phyloP scores from a whole-genome alignment of 2,888 invertebrate species.

The Craniophora ligustri region DNA sequence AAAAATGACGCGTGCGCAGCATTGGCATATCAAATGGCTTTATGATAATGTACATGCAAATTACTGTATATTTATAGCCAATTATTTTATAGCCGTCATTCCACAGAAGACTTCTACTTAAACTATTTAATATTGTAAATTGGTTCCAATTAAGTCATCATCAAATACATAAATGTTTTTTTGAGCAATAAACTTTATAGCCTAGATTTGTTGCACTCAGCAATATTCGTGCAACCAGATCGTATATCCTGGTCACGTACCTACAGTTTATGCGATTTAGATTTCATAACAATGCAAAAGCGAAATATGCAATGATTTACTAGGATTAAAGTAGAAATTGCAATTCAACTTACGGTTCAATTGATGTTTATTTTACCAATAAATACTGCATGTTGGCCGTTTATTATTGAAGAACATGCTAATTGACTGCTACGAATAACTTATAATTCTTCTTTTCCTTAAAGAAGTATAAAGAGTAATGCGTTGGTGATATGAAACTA shows the following conservation, averaged over 20 bases:
- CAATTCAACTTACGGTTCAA: background rate
- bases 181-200: slow-evolving; percentile 11
- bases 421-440: too few species aligned
- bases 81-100: too few species aligned
- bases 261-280: slow-evolving; percentile 30
- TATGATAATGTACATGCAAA: too few species aligned
- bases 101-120: too few species aligned
- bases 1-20: too few species aligned
- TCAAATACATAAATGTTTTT: background rate
- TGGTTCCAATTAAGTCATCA: background rate
- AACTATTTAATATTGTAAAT: background rate
- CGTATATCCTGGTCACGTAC: slow-evolving; percentile 48
- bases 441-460: too few species aligned
- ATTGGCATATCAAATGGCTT: too few species aligned
- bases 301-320: slow-evolving; percentile 18
- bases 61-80: too few species aligned
- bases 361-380: background rate
- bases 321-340: slow-evolving; percentile 12
- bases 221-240: slow-evolving; percentile 34
- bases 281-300: slow-evolving; percentile 45
- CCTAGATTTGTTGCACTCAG: slow-evolving; percentile 26
- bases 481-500: too few species aligned
- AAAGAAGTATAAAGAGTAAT: too few species aligned
- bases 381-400: background rate
- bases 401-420: too few species aligned